A percentile compares a stretch with the other conserved stretches of the same genome.
Conservation (phyloP, 2,113 vertebrate species). For the Lamprotornis superbus region DNA sequence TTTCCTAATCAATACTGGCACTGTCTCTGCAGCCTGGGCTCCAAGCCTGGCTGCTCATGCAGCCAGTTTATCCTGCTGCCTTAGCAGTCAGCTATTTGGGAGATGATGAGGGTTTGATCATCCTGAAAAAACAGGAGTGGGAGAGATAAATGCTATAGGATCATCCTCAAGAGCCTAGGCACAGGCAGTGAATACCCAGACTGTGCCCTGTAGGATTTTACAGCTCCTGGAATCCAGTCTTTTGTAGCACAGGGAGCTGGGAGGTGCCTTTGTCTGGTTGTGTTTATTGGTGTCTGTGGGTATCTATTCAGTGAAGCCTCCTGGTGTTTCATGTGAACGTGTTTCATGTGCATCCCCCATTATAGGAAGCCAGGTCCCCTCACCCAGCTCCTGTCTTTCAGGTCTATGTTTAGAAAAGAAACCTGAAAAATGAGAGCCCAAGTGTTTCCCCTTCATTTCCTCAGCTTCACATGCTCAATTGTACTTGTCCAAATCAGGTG, state of each 20-base stretch:
- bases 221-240: background rate
- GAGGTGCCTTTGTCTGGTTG: background rate
- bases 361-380: background rate
- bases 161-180: background rate
- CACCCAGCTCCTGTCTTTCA: background rate
- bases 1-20: conserved; percentile 32
- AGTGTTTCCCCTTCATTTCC: background rate
- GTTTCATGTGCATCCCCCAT: background rate
- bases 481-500: background rate
- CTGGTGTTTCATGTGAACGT: background rate
- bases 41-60: background rate
- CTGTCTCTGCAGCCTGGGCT: background rate
- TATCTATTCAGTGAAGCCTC: background rate
- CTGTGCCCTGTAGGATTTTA: background rate
- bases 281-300: background rate
- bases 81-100: background rate
- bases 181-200: background rate
- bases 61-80: background rate
- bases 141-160: background rate
- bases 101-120: background rate
- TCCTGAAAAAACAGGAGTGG: background rate
- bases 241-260: background rate
- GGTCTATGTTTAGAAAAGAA: background rate
- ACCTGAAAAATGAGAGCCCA: background rate
- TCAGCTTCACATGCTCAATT: background rate